Percentiles rank a stretch among this genome's conserved stretches.
Conservation (phyloP, 2,113 vertebrate genomes). For the Progne subis region DNA sequence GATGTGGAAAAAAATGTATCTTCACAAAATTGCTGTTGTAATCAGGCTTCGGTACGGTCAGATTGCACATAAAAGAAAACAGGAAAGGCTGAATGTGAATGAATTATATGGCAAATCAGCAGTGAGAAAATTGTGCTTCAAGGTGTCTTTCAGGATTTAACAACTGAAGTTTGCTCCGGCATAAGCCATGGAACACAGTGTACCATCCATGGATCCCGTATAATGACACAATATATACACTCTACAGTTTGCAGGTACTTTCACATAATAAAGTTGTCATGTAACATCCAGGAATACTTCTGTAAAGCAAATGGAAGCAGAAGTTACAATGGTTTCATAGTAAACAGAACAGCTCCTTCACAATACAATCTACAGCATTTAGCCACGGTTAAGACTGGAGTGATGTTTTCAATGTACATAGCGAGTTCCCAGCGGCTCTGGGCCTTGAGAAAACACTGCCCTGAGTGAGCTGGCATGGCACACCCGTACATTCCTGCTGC, state of each 20-base stretch:
- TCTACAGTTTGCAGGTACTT: constrained; percentile 74
- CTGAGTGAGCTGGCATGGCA: constrained; percentile 56
- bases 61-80: constrained; percentile 26
- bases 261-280: constrained; percentile 58
- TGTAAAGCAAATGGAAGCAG: constrained; percentile 73
- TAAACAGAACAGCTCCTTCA: constrained; percentile 68
- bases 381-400: constrained; percentile 73
- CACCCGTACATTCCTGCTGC: constrained; percentile 64
- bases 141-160: constrained; percentile 66
- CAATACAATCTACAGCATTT: constrained; percentile 66
- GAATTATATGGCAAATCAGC: constrained; percentile 57
- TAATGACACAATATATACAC: constrained; percentile 75
- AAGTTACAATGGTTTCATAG: constrained; percentile 65
- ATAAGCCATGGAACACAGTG: constrained; percentile 56
- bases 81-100: constrained; percentile 36
- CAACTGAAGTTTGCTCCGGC: constrained; percentile 61
- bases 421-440: constrained; percentile 39
- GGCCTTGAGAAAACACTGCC: constrained; percentile 34
- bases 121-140: constrained; percentile 80
- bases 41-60: constrained; percentile 43
- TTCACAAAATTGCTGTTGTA: constrained; percentile 48
- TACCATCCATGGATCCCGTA: constrained; percentile 51
- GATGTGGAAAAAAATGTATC: constrained; percentile 19
- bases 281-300: constrained; percentile 70
- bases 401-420: constrained; percentile 38